phyloP scores from a whole-genome alignment of 1,140 invertebrate genomes.

The Drosophila equinoxialis region DNA sequence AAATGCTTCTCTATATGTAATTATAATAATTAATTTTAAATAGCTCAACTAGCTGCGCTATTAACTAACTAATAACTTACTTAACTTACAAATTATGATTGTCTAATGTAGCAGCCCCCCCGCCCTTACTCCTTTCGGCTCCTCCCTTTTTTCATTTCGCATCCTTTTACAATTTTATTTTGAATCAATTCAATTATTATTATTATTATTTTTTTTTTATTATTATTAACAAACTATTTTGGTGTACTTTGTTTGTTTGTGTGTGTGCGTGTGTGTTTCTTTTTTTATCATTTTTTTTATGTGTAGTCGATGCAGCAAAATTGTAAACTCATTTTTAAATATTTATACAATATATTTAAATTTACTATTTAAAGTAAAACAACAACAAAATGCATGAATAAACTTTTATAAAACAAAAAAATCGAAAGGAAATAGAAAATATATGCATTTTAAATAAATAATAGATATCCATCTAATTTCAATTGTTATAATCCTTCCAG shows the following conservation, averaged over 20 bases:
- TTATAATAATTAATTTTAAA: constrained; percentile 21
- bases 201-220: constrained; percentile 5
- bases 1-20: constrained; percentile 18
- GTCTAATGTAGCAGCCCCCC: background rate
- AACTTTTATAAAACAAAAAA: constrained; percentile 20
- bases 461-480: too few species aligned
- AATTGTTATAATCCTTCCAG: too few species aligned
- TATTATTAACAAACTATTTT: background rate
- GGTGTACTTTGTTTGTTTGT: background rate
- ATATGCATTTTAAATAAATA: constrained; percentile 2
- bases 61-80: constrained; percentile 3
- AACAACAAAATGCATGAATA: constrained; percentile 33
- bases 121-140: too few species aligned
- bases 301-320: constrained; percentile 14
- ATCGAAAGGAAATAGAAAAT: constrained; percentile 6
- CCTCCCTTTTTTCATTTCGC: too few species aligned
- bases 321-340: constrained; percentile 33
- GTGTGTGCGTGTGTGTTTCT: background rate
- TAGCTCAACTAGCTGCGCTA: constrained; percentile 22
- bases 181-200: background rate
- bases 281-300: constrained; percentile 9
- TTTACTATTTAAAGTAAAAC: constrained; percentile 57
- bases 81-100: constrained; percentile 2
- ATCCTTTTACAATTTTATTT: constrained; percentile 1
- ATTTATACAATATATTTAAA: constrained; percentile 42